Base-by-base conservation (phyloP, 2,797 vertebrate species). In the Coccyzus lansbergi region DNA sequence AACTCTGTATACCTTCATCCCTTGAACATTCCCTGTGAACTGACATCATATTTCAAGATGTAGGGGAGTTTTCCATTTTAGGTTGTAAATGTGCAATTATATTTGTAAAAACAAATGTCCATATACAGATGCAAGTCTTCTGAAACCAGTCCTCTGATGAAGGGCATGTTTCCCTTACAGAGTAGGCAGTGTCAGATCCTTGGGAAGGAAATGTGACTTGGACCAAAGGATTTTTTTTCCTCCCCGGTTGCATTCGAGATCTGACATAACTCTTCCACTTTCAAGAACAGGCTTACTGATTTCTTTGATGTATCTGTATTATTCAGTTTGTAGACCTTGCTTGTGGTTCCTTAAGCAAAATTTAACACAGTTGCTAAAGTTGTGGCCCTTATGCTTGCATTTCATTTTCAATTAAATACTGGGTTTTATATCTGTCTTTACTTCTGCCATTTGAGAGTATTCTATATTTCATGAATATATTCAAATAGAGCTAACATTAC, bases 341-440 rank as follows among this genome's bases (percentile, higher is more conserved):
- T 88, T 91, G 49, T 78, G 28, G 10, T 49, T 94, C 36, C 59
- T 90, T 88, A 90, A 94, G 80, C 67, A 93, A 93, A 94, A 96
- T 94, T 94, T 52, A 93, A 46, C 33, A 55, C 52, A 56, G 56
- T 70, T 90, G 33, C 83, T 96, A 92, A 93, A 88, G 94, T 53
- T 85, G 40, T 58, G 74, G 67, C 26, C 31, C 29, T 58, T 71
- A 17, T 13, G 29, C 84, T 90, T 86, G 21, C 6, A 11, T 90
- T 94, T 92, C 4, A 12, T 88, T 93, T 90, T 90, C 16, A 25
- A 74, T 94, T 49, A 88, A 90, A 77, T 70, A 34, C 16, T 52
- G 81, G 55, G n/a, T 91, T 86, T 80, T 76, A 6, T 14, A 75
- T 75, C 59, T 40, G n/a, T 63, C 31, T 78, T 65, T 42, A 11